Evolutionary conservation across 1,140 invertebrate genomes (phyloP).

Genomic region (Hermatobates lingyangjiaoensis): DNA sequence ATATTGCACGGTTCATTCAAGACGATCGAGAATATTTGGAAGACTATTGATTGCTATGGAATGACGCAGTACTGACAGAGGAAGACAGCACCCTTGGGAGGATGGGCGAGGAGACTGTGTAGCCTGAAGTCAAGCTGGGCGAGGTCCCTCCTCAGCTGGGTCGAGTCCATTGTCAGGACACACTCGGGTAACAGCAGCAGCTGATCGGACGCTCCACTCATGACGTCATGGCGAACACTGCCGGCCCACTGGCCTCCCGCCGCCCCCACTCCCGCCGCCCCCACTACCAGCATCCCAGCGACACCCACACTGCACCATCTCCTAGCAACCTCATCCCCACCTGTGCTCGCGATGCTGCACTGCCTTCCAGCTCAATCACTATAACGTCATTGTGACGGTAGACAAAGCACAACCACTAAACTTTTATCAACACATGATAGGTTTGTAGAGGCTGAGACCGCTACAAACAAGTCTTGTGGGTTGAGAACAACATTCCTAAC

Average conservation of each 20-base stretch:
- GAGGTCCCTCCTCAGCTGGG: slow-evolving; percentile 33
- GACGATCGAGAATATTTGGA: too few relatives aligned
- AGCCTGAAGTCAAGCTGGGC: slow-evolving; percentile 36
- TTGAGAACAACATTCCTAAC: too few relatives aligned
- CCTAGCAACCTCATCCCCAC: background rate
- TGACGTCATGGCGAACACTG: slow-evolving; percentile 13
- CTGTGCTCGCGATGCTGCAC: too few relatives aligned
- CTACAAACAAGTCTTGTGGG: too few relatives aligned
- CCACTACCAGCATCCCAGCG: background rate
- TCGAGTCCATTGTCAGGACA: slow-evolving; percentile 38
- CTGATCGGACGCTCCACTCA: slow-evolving; percentile 26
- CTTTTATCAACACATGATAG: too few relatives aligned
- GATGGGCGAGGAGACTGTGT: slow-evolving; percentile 28
- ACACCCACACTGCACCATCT: background rate
- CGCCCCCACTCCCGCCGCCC: background rate
- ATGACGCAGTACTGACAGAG: slow-evolving; percentile 33
- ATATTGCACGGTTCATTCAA: too few relatives aligned
- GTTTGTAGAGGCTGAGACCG: too few relatives aligned
- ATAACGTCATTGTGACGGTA: too few relatives aligned
- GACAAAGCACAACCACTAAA: too few relatives aligned
- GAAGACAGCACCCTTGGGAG: slow-evolving; percentile 36
- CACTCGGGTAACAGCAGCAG: slow-evolving; percentile 35
- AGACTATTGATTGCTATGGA: background rate
- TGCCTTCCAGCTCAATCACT: too few relatives aligned
- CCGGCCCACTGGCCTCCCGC: background rate